These are phyloP conservation scores for Cheumatopsyche charites DNA, from an alignment of 1,140 invertebrate genomes.

Conservation along the genomic window DNA sequence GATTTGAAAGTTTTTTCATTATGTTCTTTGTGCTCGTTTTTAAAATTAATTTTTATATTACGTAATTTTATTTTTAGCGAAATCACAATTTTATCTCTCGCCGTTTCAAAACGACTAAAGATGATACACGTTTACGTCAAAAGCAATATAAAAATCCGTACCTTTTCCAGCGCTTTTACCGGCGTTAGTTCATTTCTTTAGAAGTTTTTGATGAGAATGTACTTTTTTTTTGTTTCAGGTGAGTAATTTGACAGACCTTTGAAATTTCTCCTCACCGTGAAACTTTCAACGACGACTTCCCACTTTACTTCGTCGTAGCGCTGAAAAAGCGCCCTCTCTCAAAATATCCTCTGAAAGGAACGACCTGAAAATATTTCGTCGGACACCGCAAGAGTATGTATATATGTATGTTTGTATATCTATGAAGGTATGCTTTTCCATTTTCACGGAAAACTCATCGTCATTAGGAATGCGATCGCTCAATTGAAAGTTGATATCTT, in stretches of 20 bases:
- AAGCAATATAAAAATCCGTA: not conserved
- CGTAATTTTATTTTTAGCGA: no score
- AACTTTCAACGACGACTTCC: not conserved
- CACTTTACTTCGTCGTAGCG: no score
- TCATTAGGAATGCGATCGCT: not conserved
- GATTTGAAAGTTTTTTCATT: no score
- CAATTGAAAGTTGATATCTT: no score
- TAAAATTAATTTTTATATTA: no score
- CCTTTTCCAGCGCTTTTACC: no score
- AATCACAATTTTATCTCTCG: no score
- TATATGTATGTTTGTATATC: not conserved
- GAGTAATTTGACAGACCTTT: slow-evolving; percentile 33
- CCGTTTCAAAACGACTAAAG: no score
- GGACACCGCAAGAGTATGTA: not conserved
- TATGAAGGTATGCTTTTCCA: no score
- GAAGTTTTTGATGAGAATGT: slow-evolving; percentile 12
- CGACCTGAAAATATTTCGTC: no score
- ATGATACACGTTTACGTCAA: not conserved
- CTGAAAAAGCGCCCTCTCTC: not conserved
- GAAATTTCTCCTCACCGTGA: slow-evolving; percentile 12
- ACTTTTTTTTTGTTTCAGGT: slow-evolving; percentile 33
- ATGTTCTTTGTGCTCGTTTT: no score
- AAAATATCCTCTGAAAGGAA: not conserved
- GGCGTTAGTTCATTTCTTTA: not conserved
- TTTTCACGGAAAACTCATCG: not conserved